Percentiles rank a stretch among this genome's conserved stretches.
phyloP scores from a whole-genome alignment of 2,113 vertebrate genomes.

The Etia nguti region DNA sequence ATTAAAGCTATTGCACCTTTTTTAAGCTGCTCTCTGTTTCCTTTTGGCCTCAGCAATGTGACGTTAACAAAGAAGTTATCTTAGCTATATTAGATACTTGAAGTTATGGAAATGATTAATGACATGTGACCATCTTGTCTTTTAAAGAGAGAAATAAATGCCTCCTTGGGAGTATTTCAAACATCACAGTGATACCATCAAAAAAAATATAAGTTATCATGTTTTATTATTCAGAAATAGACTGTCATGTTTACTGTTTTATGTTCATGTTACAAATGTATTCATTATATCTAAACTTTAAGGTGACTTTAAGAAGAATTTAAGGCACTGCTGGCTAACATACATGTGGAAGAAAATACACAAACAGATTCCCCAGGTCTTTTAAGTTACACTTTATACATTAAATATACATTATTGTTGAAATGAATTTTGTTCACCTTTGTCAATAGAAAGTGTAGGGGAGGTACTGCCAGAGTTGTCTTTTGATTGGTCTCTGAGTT shows the following conservation, averaged over 20 bases:
- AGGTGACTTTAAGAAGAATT: background rate
- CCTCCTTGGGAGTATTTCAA: background rate
- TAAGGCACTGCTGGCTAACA: background rate
- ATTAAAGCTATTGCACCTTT: background rate
- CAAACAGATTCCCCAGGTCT: background rate
- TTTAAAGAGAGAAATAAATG: background rate
- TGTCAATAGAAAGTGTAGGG: slow-evolving; percentile 68
- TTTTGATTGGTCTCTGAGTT: slow-evolving; percentile 65
- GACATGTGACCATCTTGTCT: background rate
- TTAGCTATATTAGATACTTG: background rate
- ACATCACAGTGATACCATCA: background rate
- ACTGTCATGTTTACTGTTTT: background rate
- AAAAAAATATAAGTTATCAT: background rate
- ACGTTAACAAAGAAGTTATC: background rate
- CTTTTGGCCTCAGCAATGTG: background rate
- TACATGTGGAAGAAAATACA: background rate
- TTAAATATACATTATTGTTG: background rate
- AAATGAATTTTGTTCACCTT: slow-evolving; percentile 69
- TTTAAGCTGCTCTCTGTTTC: background rate
- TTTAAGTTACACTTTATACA: background rate
- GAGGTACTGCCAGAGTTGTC: slow-evolving; percentile 75
- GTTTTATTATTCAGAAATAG: background rate
- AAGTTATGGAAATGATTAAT: background rate
- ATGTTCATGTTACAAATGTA: background rate
- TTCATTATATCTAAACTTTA: background rate